Evolutionary conservation across 2,113 vertebrate species (phyloP).

Genomic region (Oceanites oceanicus): DNA sequence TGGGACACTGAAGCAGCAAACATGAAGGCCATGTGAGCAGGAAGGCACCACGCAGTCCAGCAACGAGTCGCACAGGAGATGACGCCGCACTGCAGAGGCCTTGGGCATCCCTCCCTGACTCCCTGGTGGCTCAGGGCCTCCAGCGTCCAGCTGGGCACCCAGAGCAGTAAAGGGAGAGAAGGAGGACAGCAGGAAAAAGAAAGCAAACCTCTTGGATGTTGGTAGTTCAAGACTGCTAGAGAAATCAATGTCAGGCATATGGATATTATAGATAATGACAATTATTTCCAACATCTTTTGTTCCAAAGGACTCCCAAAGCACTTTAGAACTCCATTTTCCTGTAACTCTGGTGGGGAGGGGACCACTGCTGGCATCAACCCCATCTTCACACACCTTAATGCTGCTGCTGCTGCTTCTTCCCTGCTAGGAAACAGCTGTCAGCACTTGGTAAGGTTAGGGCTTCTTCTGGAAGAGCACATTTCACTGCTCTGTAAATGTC

Average conservation of each 20-base stretch:
- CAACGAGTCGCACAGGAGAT: not conserved
- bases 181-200: not conserved
- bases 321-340: not conserved
- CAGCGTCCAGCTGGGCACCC: not conserved
- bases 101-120: not conserved
- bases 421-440: not conserved
- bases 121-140: not conserved
- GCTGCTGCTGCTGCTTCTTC: not conserved
- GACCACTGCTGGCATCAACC: not conserved
- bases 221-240: not conserved
- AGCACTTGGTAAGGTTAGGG: not conserved
- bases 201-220: not conserved
- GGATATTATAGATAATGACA: not conserved
- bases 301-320: not conserved
- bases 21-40: not conserved
- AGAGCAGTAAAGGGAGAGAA: not conserved
- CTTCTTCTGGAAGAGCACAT: not conserved
- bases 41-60: not conserved
- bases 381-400: not conserved
- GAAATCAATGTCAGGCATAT: not conserved
- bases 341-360: not conserved
- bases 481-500: not conserved
- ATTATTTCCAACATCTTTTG: not conserved
- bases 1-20: not conserved
- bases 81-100: rapidly evolving